These are phyloP conservation scores for Rhegmatorhina hoffmannsi DNA, from an alignment of 2,113 vertebrate genomes.

Conservation along the genomic window DNA sequence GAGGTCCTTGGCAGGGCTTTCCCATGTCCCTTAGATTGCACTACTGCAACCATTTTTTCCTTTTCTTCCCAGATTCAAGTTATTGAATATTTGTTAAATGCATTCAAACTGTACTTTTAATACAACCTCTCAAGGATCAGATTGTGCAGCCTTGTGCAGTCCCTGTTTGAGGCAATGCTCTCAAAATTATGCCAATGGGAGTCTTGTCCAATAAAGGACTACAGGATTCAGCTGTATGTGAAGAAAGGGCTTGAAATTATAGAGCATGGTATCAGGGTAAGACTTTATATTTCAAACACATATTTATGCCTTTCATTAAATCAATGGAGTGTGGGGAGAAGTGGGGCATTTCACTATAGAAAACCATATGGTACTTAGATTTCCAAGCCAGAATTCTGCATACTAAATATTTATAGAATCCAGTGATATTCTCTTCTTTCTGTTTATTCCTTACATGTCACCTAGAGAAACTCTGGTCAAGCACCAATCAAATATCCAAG, in stretches of 20 bases:
- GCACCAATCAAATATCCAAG: constrained; percentile 5
- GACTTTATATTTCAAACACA: neutral
- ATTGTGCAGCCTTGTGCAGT: neutral
- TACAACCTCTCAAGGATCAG: neutral
- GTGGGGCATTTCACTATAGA: neutral
- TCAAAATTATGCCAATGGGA: neutral
- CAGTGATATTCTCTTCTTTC: constrained; percentile 31
- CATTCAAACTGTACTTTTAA: neutral
- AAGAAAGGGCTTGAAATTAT: neutral
- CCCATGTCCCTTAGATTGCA: fast-evolving
- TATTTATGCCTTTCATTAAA: constrained; percentile 18
- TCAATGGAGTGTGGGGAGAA: neutral
- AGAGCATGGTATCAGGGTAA: neutral
- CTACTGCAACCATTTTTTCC: neutral
- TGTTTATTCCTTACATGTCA: constrained; percentile 42
- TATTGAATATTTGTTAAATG: neutral
- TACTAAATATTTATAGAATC: constrained; percentile 46
- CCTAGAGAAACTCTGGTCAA: constrained; percentile 22
- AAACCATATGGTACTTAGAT: constrained; percentile 24
- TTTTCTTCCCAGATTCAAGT: neutral
- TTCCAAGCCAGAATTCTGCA: neutral
- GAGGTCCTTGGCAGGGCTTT: neutral
- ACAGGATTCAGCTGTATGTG: neutral
- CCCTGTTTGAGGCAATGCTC: neutral
- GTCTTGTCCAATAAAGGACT: neutral